Evolutionary conservation across 1,140 invertebrate genomes (phyloP).

Genomic region (Pseudomyrmex concolor): DNA sequence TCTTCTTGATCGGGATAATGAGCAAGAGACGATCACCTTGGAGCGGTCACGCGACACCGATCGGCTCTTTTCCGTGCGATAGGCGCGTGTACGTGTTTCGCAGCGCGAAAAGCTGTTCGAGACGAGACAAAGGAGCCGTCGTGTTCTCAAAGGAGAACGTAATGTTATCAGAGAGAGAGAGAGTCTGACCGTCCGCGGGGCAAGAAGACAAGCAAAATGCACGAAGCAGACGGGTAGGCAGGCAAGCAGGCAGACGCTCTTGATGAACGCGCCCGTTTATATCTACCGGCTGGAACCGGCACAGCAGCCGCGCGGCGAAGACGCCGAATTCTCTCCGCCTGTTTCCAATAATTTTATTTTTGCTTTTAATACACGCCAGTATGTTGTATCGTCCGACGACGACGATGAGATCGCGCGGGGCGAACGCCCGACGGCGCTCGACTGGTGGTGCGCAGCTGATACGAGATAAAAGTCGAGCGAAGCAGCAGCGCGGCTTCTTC

Average conservation of each 20-base stretch:
- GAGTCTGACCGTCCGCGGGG: constrained; percentile 65
- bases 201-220: constrained; percentile 58
- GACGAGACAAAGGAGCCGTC: background rate
- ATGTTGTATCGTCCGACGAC: constrained; percentile 3
- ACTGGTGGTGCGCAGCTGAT: constrained; percentile 59
- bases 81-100: background rate
- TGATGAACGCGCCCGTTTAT: constrained; percentile 71
- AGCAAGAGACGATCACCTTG: background rate
- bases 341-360: constrained; percentile 81
- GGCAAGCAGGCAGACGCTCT: constrained; percentile 18
- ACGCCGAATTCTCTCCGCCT: constrained; percentile 73
- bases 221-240: background rate
- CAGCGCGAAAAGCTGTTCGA: background rate
- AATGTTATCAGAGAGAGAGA: constrained; percentile 72
- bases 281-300: constrained; percentile 66
- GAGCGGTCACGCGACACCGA: background rate
- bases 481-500: constrained; percentile 28
- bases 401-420: constrained; percentile 72
- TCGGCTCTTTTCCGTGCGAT: background rate
- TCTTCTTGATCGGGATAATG: too few species aligned
- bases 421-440: constrained; percentile 60
- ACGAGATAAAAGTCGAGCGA: constrained; percentile 73
- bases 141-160: constrained; percentile 47
- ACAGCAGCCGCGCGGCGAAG: constrained; percentile 62
- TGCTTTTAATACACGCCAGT: constrained; percentile 75